Conservation (phyloP, 2,113 vertebrate genomes). For the Oxyruncus cristatus region DNA sequence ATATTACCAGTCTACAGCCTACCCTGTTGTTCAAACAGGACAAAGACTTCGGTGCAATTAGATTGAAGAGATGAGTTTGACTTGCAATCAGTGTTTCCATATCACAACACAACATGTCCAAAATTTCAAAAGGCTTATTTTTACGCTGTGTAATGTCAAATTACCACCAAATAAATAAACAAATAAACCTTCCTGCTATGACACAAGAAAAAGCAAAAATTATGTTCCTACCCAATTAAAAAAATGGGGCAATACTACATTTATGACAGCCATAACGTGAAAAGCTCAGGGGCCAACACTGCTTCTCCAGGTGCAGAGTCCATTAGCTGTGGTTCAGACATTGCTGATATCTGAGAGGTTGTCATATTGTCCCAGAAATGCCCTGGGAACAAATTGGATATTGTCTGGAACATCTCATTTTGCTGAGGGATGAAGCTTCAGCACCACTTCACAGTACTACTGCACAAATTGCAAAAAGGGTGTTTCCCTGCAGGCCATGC, state of each 20-base stretch:
- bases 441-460: background rate
- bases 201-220: background rate
- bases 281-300: background rate
- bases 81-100: background rate
- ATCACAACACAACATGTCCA: background rate
- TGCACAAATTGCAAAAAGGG: background rate
- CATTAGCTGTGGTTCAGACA: background rate
- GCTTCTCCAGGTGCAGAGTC: background rate
- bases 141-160: background rate
- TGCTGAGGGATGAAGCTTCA: background rate
- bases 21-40: background rate
- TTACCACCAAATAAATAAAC: background rate
- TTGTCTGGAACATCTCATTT: background rate
- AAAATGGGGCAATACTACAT: background rate
- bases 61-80: background rate
- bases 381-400: background rate
- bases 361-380: background rate
- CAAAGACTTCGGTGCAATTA: background rate
- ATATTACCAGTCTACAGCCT: background rate
- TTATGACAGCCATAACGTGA: background rate
- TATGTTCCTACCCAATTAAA: background rate
- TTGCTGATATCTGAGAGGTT: background rate
- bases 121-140: background rate
- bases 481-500: constrained; percentile 5
- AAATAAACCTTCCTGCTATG: background rate